Base-by-base conservation (phyloP, 1,140 invertebrate genomes). In the Charaxes varanes region DNA sequence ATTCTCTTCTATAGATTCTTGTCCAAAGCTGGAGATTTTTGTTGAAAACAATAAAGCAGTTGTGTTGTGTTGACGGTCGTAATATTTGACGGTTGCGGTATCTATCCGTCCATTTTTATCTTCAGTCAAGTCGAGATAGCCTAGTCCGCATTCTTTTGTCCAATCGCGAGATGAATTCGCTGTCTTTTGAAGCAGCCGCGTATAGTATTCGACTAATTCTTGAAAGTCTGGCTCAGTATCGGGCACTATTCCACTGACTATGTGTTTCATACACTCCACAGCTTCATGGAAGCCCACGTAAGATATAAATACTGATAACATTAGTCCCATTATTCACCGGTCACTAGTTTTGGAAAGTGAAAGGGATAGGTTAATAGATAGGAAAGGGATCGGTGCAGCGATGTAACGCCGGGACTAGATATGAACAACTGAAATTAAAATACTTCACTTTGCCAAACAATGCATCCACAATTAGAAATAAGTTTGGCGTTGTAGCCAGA, bases 221-320 rank as follows among this genome's bases (percentile, higher is more conserved):
- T 70, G 49, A 33, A 85, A 73, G 34, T 77, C 61, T 6, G 79
- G 70, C 8, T 83, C 63, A 5, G 55, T 53, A 13, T 66, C 56
- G 11, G 77, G 80, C 11, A 84, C 14, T 6, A 87, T 51, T 34
- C 87, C 83, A 38, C 86, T 77, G 13, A 84, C 56, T 19, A 89
- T 81, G 54, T 87, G 87, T 49, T 79, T 74, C 24, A 88, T 66
- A 45, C 87, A 89, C 19, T 87, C 85, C 7, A 90, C 62, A 7
- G 91, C 83, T 68, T 93, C 91, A 40, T 90, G 40, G 2, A 90
- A 87, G 33, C 92, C 91, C 11, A 90, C 87, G 59, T 91, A 92
- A n/a, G 89, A 86, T 43, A 93, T 86, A 13, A 93, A 66, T 55
- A 91, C 78, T 6, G 91, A 92, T 27, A 93, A 76, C 41, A 93